phyloP scores from a whole-genome alignment of 2,797 vertebrate genomes.

The Melanotaenia maccullochi region DNA sequence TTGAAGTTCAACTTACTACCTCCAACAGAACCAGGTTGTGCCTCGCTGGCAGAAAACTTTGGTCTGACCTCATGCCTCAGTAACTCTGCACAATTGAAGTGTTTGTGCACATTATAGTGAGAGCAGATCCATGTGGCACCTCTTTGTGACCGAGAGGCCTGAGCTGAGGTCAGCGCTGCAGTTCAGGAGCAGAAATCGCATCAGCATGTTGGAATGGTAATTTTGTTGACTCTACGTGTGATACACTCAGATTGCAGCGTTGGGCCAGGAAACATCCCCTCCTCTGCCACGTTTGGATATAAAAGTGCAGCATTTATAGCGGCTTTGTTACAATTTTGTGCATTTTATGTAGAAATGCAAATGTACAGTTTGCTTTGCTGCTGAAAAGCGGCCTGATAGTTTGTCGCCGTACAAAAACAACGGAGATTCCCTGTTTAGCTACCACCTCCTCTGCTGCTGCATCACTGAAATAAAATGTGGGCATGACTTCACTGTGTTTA shows the following conservation, averaged over 20 bases:
- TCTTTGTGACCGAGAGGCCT: slow-evolving; percentile 42
- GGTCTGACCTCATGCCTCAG: slow-evolving; percentile 65
- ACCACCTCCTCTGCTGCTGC: background rate
- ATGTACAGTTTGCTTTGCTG: background rate
- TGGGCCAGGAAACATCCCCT: slow-evolving; percentile 9
- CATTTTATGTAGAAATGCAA: background rate
- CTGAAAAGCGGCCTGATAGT: background rate
- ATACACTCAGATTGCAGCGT: slow-evolving; percentile 9
- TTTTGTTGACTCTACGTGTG: slow-evolving; percentile 29
- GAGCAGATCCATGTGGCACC: slow-evolving; percentile 37
- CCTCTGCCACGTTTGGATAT: background rate
- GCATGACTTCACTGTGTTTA: slow-evolving; percentile 25
- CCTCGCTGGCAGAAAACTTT: slow-evolving; percentile 50
- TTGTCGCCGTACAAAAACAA: background rate
- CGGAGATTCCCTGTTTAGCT: background rate
- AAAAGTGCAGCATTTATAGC: background rate
- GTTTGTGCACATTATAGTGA: slow-evolving; percentile 11
- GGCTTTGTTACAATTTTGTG: background rate
- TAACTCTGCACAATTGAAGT: slow-evolving; percentile 48
- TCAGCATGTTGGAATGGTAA: slow-evolving; percentile 41
- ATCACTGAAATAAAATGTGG: background rate
- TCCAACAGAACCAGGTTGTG: slow-evolving; percentile 31
- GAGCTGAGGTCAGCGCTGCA: slow-evolving; percentile 48
- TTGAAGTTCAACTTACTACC: slow-evolving; percentile 8
- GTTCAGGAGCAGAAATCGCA: slow-evolving; percentile 48